A percentile compares a stretch with the other conserved stretches of the same genome.
Conservation (phyloP, 2,888 invertebrate genomes). For the Dasypolia templi region DNA sequence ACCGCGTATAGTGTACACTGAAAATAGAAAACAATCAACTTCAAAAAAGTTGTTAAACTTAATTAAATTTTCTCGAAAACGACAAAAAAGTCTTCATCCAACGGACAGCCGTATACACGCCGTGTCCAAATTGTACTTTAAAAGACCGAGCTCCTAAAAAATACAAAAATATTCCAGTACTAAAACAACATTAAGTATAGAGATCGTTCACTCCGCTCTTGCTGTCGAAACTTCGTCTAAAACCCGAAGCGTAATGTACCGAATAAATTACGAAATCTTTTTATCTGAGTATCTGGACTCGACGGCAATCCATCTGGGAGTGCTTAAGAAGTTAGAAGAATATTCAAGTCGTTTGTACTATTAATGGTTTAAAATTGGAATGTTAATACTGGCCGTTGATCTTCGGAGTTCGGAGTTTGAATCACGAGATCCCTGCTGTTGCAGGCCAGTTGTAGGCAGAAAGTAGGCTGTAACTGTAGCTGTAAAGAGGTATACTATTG, state of each 20-base stretch:
- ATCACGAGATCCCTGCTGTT: conserved; percentile 13
- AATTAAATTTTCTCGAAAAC: conserved; percentile 29
- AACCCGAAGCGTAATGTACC: conserved; percentile 64
- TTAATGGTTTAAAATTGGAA: conserved; percentile 60
- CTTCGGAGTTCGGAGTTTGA: conserved; percentile 37
- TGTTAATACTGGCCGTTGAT: conserved; percentile 65
- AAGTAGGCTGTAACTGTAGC: not conserved
- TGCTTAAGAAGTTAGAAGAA: conserved; percentile 62
- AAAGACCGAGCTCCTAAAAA: conserved; percentile 22
- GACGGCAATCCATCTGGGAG: conserved; percentile 65
- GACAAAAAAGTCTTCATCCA: conserved; percentile 10
- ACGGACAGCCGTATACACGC: conserved; percentile 28
- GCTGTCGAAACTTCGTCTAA: conserved; percentile 54
- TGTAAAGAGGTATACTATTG: too few relatives aligned
- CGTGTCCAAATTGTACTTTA: conserved; percentile 21
- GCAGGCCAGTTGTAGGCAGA: not conserved
- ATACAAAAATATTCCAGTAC: conserved; percentile 42
- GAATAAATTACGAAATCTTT: conserved; percentile 70
- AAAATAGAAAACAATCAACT: conserved; percentile 12
- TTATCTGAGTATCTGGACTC: conserved; percentile 69
- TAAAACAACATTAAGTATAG: conserved; percentile 53
- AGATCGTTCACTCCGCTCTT: conserved; percentile 53
- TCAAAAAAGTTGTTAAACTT: conserved; percentile 4
- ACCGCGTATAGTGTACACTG: not conserved
- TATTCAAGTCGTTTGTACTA: conserved; percentile 66